These are phyloP conservation scores for Vidua macroura DNA, from an alignment of 2,113 vertebrate genomes.

Conservation along the genomic window DNA sequence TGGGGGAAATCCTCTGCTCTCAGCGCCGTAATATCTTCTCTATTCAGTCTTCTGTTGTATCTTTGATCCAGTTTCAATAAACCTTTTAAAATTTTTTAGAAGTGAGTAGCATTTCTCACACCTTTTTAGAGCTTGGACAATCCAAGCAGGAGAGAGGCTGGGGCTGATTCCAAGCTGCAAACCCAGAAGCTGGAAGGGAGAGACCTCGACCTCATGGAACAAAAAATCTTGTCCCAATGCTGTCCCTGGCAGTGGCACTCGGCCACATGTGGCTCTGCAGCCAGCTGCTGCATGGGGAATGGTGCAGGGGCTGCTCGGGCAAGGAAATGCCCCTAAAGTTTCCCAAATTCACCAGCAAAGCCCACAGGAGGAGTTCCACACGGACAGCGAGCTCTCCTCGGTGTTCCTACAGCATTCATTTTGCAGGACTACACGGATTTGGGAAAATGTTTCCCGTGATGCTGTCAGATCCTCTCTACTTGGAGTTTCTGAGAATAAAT, in stretches of 20 bases:
- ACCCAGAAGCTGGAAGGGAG: background rate
- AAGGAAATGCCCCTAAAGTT: background rate
- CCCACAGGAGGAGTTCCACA: background rate
- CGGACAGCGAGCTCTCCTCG: background rate
- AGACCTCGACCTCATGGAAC: rapidly evolving
- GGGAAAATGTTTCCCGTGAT: background rate
- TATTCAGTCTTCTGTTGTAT: background rate
- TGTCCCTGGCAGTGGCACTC: background rate
- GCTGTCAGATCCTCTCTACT: background rate
- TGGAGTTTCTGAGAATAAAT: background rate
- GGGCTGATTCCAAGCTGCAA: background rate
- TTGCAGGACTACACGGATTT: background rate
- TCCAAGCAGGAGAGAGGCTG: background rate
- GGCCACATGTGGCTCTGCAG: background rate
- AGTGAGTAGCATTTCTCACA: background rate
- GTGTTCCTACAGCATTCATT: background rate
- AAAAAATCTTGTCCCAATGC: background rate
- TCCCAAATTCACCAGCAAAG: constrained; percentile 8
- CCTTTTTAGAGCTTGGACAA: background rate
- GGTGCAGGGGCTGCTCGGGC: background rate
- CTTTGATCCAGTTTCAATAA: background rate
- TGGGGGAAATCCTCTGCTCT: background rate
- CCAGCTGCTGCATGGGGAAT: background rate
- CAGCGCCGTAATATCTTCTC: background rate
- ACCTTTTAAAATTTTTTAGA: background rate